Percentiles rank a stretch among this genome's conserved stretches.
Conservation (phyloP, 2,113 vertebrate species). For the Rhynchomys soricoides region DNA sequence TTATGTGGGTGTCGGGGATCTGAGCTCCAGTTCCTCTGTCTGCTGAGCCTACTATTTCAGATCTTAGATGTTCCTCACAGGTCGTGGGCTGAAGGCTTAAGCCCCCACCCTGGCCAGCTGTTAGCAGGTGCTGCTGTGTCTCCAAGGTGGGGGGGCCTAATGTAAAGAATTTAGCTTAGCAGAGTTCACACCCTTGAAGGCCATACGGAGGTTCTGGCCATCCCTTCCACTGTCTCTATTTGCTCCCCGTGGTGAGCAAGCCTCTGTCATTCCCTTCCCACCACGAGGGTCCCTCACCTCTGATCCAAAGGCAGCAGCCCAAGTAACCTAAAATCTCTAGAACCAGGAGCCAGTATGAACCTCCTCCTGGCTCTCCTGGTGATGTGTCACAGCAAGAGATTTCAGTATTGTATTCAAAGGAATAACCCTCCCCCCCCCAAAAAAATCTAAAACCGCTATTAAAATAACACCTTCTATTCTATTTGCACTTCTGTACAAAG, state of each 20-base stretch:
- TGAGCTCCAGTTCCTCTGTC: too few relatives aligned
- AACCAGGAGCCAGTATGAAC: background rate
- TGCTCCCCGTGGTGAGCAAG: background rate
- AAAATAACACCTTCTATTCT: conserved; percentile 25
- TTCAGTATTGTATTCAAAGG: background rate
- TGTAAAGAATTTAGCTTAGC: background rate
- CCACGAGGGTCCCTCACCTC: background rate
- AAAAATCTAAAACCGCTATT: background rate
- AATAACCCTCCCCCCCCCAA: too few relatives aligned
- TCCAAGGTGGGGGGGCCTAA: background rate
- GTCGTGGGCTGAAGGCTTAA: background rate
- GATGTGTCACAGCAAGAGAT: background rate
- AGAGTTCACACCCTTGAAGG: background rate
- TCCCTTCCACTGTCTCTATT: background rate
- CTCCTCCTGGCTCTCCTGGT: too few relatives aligned
- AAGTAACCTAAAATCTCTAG: background rate
- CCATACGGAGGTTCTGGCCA: background rate
- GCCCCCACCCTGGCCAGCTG: background rate
- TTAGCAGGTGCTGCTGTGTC: background rate
- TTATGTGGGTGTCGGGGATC: background rate
- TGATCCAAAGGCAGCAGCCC: background rate
- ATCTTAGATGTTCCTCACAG: background rate
- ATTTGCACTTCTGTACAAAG: background rate
- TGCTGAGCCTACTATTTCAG: too few relatives aligned
- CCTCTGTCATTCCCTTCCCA: background rate